Percentiles rank a stretch among this genome's conserved stretches.
These are phyloP conservation scores for Tamias sibiricus DNA, from an alignment of 2,113 vertebrate species.

Conservation along the genomic window DNA sequence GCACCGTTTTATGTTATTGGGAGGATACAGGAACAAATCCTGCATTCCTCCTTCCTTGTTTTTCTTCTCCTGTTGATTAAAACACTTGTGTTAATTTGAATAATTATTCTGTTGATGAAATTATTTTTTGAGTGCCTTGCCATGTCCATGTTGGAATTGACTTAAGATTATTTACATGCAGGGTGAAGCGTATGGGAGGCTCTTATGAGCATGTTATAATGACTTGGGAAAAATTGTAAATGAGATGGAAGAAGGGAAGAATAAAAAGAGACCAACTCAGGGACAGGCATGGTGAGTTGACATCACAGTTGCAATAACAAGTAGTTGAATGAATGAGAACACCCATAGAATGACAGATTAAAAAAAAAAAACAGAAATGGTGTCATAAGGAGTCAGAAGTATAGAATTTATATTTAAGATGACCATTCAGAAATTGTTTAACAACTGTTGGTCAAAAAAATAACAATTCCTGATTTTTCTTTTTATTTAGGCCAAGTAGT, in stretches of 20 bases:
- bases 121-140: not conserved
- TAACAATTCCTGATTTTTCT: not conserved
- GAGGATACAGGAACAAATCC: not conserved
- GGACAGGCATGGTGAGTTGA: not conserved
- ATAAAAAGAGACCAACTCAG: not conserved
- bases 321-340: not conserved
- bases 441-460: not conserved
- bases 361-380: not conserved
- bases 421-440: not conserved
- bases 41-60: not conserved
- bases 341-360: not conserved
- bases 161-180: not conserved
- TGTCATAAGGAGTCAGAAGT: not conserved
- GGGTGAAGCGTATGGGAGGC: not conserved
- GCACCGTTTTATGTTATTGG: not conserved
- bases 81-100: not conserved
- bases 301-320: not conserved
- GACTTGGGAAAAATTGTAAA: not conserved
- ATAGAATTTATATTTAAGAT: not conserved
- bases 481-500: not conserved
- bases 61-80: not conserved
- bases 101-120: not conserved
- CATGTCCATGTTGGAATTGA: not conserved
- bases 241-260: not conserved
- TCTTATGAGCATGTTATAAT: not conserved